A percentile compares a stretch with the other conserved stretches of the same genome.
These are phyloP conservation scores for Lagria hirta DNA, from an alignment of 2,888 invertebrate species.

Conservation along the genomic window DNA sequence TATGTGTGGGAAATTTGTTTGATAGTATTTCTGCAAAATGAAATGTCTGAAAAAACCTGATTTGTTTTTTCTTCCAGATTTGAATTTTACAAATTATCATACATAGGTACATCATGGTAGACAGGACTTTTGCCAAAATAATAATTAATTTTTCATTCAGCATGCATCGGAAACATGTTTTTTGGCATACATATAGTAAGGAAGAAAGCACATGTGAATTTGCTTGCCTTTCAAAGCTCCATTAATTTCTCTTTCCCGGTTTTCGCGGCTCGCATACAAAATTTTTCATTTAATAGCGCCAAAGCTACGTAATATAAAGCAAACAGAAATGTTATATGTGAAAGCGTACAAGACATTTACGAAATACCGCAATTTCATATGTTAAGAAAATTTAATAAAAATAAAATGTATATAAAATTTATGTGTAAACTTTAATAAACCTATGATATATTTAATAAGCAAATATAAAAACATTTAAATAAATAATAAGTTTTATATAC, in stretches of 20 bases:
- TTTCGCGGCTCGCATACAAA: conserved; percentile 24
- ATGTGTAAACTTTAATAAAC: no score
- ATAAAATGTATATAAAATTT: no score
- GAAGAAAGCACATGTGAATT: conserved; percentile 20
- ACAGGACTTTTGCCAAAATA: no score
- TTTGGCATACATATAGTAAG: conserved; percentile 9
- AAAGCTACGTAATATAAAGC: conserved; percentile 26
- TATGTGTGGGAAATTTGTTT: conserved; percentile 9
- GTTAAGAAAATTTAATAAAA: conserved; percentile 23
- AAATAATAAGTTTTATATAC: no score
- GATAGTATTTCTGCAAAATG: no score
- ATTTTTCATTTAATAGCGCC: conserved; percentile 27
- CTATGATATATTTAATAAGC: no score
- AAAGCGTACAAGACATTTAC: conserved; percentile 22
- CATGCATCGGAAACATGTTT: conserved; percentile 14
- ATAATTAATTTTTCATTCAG: conserved; percentile 24
- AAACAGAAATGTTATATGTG: conserved; percentile 27
- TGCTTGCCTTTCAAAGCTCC: conserved; percentile 24
- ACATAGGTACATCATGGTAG: no score
- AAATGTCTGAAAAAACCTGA: no score
- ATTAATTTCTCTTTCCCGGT: conserved; percentile 27
- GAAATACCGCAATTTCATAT: conserved; percentile 20
- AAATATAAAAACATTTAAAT: no score
- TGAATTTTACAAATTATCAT: no score
- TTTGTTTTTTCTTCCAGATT: no score